phyloP scores from a whole-genome alignment of 1,140 invertebrate genomes.

The Nilaparvata lugens region DNA sequence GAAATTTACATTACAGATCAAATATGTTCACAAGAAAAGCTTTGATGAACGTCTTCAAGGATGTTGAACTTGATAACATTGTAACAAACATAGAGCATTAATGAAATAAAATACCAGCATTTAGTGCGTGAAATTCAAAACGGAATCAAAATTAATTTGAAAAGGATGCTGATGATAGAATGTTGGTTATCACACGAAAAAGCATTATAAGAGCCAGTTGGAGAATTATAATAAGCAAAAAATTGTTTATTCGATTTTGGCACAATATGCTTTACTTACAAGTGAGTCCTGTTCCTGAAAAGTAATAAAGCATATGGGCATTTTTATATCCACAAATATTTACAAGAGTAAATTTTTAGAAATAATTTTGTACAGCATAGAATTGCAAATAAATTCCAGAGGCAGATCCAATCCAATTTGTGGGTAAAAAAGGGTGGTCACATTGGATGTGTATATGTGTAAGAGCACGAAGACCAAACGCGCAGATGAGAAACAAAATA shows the following conservation, averaged over 20 bases:
- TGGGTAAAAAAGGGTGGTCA: too few species aligned
- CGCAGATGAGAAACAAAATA: too few species aligned
- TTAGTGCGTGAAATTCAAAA: background rate
- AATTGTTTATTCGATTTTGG: too few species aligned
- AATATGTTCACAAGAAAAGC: too few species aligned
- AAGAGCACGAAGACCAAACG: too few species aligned
- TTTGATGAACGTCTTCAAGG: too few species aligned
- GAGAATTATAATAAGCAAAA: background rate
- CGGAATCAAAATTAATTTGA: background rate
- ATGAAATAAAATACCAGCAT: too few species aligned
- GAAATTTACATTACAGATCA: too few species aligned
- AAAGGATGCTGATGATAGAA: background rate
- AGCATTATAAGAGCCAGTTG: background rate
- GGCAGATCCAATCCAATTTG: too few species aligned
- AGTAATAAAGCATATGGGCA: slow-evolving; percentile 20
- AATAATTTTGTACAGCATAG: background rate
- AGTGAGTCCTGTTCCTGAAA: slow-evolving; percentile 34
- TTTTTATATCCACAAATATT: background rate
- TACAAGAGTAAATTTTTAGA: background rate
- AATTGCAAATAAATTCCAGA: background rate
- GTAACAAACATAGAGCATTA: too few species aligned
- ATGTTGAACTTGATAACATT: too few species aligned
- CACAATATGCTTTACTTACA: slow-evolving; percentile 30
- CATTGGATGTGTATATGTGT: too few species aligned
- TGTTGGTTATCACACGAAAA: background rate